Percentiles rank a stretch among this genome's conserved stretches.
Conservation (phyloP, 2,888 invertebrate species). For the Alloplasta piceator region DNA sequence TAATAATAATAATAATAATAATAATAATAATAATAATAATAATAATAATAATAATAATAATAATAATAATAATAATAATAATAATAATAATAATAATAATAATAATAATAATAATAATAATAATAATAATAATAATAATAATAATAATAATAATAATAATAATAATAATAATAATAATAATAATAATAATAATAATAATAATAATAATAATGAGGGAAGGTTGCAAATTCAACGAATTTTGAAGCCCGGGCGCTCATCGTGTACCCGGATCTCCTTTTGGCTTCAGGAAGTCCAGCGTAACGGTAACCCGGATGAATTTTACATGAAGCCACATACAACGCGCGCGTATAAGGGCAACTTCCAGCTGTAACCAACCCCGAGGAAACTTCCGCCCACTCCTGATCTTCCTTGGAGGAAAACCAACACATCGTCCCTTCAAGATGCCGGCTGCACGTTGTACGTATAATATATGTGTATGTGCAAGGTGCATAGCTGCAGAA, state of each 20-base stretch:
- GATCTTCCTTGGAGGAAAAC: conserved; percentile 5
- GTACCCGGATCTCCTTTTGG: conserved; percentile 40
- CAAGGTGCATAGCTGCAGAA: conserved; percentile 60
- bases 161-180: too few relatives aligned
- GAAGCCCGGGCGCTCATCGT: conserved; percentile 15
- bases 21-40: too few relatives aligned
- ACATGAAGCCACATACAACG: conserved; percentile 75
- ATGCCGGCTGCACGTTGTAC: neutral
- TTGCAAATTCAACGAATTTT: conserved; percentile 43
- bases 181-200: too few relatives aligned
- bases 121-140: too few relatives aligned
- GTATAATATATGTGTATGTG: neutral
- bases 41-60: too few relatives aligned
- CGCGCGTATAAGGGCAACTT: conserved; percentile 60
- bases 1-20: too few relatives aligned
- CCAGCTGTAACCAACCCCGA: conserved; percentile 27
- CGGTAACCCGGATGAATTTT: conserved; percentile 77
- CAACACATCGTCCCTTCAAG: conserved; percentile 29
- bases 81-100: too few relatives aligned
- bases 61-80: too few relatives aligned
- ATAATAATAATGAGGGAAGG: too few relatives aligned
- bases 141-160: too few relatives aligned
- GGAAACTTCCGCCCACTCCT: neutral
- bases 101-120: too few relatives aligned
- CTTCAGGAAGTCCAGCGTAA: conserved; percentile 39